These are phyloP conservation scores for Pristionchus mayeri DNA, from an alignment of 2,888 invertebrate genomes.

Conservation along the genomic window DNA sequence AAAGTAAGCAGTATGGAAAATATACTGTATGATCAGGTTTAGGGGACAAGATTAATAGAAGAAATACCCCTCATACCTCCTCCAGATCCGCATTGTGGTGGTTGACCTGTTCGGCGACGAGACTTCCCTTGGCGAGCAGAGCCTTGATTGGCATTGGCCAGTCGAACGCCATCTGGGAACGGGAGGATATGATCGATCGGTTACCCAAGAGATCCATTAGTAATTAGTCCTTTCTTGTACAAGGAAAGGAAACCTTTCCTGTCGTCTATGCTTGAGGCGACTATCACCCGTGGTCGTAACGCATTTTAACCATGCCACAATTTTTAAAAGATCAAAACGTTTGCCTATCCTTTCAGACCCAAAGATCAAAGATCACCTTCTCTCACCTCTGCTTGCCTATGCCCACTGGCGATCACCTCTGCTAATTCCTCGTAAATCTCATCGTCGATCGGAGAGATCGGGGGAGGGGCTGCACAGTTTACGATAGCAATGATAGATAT, in stretches of 20 bases:
- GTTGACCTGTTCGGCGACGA: background rate
- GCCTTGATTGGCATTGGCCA: slow-evolving; percentile 26
- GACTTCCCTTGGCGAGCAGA: slow-evolving; percentile 12
- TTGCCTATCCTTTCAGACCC: no score
- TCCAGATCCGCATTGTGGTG: background rate
- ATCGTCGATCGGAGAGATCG: slow-evolving; percentile 36
- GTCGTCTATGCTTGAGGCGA: background rate
- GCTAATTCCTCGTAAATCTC: slow-evolving; percentile 12
- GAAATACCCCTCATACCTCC: background rate
- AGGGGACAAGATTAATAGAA: no score
- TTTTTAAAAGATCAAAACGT: no score
- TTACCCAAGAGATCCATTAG: background rate
- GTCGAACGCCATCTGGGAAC: background rate
- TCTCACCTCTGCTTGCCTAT: background rate
- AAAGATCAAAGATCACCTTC: background rate
- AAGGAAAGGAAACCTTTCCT: no score
- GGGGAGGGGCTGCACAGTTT: background rate
- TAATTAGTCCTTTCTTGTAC: background rate
- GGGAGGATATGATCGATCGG: background rate
- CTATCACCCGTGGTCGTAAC: no score
- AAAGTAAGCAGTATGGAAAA: no score
- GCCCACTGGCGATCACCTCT: slow-evolving; percentile 30
- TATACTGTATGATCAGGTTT: no score
- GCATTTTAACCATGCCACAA: no score
- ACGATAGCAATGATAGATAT: no score